Percentiles rank a stretch among this genome's conserved stretches.
These are phyloP conservation scores for Crotalus viridis DNA, from an alignment of 2,113 vertebrate species.

Conservation along the genomic window DNA sequence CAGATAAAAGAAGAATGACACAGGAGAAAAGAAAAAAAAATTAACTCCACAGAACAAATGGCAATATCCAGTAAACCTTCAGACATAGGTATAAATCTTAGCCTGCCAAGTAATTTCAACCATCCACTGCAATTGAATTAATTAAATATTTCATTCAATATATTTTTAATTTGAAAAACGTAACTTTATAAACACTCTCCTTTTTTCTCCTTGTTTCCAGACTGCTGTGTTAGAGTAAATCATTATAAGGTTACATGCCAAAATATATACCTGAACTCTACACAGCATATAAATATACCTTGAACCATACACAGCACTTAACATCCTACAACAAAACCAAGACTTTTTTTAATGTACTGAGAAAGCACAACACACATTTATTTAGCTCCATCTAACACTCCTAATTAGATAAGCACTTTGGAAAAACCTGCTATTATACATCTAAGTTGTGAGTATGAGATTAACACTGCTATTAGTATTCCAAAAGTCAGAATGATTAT, in stretches of 20 bases:
- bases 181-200: too few relatives aligned
- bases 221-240: not conserved
- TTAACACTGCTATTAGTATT: not conserved
- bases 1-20: not conserved
- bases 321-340: not conserved
- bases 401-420: not conserved
- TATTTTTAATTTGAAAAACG: not conserved
- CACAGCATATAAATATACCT: not conserved
- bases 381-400: not conserved
- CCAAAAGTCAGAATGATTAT: not conserved
- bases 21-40: not conserved
- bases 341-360: not conserved
- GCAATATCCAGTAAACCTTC: not conserved
- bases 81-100: not conserved
- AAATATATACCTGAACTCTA: not conserved
- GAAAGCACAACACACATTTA: not conserved
- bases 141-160: not conserved
- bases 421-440: not conserved
- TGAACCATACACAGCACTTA: not conserved
- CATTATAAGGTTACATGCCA: not conserved
- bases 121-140: not conserved
- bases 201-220: not conserved
- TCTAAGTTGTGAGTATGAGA: not conserved
- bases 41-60: not conserved
- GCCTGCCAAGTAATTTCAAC: not conserved